Evolutionary conservation across 2,888 invertebrate genomes (phyloP), one percentile per base, ranked within the genome.

Genomic region (Leptinotarsa juncta): DNA sequence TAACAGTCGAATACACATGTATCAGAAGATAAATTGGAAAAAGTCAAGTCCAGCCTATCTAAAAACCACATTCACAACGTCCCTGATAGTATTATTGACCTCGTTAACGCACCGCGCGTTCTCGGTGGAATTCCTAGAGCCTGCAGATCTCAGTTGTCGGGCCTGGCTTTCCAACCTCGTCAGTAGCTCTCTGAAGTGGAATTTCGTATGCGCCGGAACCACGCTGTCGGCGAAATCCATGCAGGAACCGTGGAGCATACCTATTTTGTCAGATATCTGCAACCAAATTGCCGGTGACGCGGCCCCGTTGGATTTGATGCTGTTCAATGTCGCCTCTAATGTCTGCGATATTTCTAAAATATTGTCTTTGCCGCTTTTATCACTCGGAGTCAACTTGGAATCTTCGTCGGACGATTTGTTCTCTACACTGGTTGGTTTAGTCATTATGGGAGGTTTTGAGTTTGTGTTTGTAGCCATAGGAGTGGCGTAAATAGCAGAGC

Each of bases 201-300:
- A 96, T 84, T 97, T 94, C 68, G 94, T 93, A 85, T 96, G 96
- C 20, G 96, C 95, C 15, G 96, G 94, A 83, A 95, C 93, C 18
- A 91, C 90, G 75, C 91, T 92, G 82, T 97, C 97, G 18, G 95
- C 95, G 84, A 95, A 96, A 81, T 93, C 93, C 83, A 93, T 92
- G 88, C 97, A 97, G 80, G 94, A 93, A 23, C 93, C 92, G 84
- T 96, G 95, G 83, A 97, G 91, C 80, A 94, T 90, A 81, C 95
- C 94, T 68, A 95, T 92, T 86, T 94, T 94, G 84, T 95, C 95
- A 16, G 94, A 94, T 42, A 95, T 88, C 82, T 95, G 94, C 75
- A 95, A 89, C 92, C 95, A 95, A 79, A 93, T 93, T n/a, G 93
- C 91, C 65, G 93, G 91, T 10, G 89, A 90, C 72, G 91, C 89